Conservation (phyloP, 2,797 vertebrate genomes). For the Simalia tracyae region DNA sequence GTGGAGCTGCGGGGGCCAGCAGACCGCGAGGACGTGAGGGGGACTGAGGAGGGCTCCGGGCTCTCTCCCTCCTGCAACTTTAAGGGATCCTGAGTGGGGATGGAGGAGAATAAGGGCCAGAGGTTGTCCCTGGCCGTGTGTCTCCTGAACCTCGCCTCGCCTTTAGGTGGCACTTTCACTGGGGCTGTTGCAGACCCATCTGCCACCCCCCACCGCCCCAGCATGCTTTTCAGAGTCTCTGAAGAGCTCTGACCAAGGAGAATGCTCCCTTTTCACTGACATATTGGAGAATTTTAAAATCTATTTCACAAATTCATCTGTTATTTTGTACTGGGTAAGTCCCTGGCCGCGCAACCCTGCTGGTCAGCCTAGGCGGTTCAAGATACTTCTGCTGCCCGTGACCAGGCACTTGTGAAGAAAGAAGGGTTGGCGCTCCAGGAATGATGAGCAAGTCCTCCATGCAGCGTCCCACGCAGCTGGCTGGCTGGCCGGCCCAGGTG, state of each 20-base stretch:
- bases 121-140: too few relatives aligned
- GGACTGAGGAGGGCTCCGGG: background rate
- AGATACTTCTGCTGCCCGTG: background rate
- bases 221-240: background rate
- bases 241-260: background rate
- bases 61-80: background rate
- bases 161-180: too few relatives aligned
- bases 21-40: background rate
- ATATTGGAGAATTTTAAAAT: too few relatives aligned
- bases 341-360: too few relatives aligned
- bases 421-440: background rate
- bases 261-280: background rate
- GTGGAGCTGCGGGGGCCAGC: too few relatives aligned
- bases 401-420: background rate
- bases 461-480: background rate
- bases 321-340: background rate
- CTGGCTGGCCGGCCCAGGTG: background rate
- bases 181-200: background rate
- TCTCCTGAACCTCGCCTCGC: background rate
- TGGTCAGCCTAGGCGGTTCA: too few relatives aligned
- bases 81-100: background rate
- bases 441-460: accelerated
- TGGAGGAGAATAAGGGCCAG: background rate
- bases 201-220: background rate
- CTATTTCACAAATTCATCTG: accelerated